Percentiles rank a stretch among this genome's conserved stretches.
phyloP scores from a whole-genome alignment of 2,797 vertebrate species.

The Chromis chromis region DNA sequence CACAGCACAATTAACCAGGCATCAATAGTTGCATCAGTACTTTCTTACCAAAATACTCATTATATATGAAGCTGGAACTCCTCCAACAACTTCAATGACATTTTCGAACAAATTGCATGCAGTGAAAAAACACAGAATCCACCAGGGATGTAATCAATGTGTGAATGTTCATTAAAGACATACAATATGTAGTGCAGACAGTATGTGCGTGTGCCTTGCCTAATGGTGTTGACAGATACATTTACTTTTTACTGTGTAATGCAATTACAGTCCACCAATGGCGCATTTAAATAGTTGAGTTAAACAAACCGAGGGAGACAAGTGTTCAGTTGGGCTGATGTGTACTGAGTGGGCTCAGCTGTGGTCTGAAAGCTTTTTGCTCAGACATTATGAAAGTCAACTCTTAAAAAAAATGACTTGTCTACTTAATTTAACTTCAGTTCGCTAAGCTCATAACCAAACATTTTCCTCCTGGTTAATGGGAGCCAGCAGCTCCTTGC shows the following conservation, averaged over 20 bases:
- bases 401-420: slow-evolving; percentile 33
- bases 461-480: slow-evolving; percentile 25
- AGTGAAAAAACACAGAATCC: slow-evolving; percentile 1
- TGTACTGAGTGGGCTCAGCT: slow-evolving; percentile 30
- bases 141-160: slow-evolving; percentile 22
- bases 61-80: slow-evolving; percentile 26
- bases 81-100: slow-evolving; percentile 8
- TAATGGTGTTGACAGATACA: slow-evolving; percentile 21
- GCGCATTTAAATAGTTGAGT: slow-evolving; percentile 41
- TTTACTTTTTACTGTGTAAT: slow-evolving; percentile 4
- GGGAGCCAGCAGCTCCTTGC: slow-evolving; percentile 22
- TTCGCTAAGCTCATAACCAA: slow-evolving; percentile 37
- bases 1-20: slow-evolving; percentile 28
- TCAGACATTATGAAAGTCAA: slow-evolving; percentile 46
- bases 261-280: slow-evolving; percentile 9
- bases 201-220: neutral
- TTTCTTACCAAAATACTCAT: slow-evolving; percentile 19
- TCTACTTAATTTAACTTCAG: slow-evolving; percentile 47
- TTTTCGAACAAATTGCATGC: slow-evolving; percentile 15
- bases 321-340: neutral
- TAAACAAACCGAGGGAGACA: slow-evolving; percentile 22
- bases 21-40: slow-evolving; percentile 34
- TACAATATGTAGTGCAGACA: neutral
- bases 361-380: slow-evolving; percentile 13
- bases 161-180: slow-evolving; percentile 23